A percentile compares a stretch with the other conserved stretches of the same genome.
These are phyloP conservation scores for Lycocorax pyrrhopterus DNA, from an alignment of 2,113 vertebrate species.

Conservation along the genomic window DNA sequence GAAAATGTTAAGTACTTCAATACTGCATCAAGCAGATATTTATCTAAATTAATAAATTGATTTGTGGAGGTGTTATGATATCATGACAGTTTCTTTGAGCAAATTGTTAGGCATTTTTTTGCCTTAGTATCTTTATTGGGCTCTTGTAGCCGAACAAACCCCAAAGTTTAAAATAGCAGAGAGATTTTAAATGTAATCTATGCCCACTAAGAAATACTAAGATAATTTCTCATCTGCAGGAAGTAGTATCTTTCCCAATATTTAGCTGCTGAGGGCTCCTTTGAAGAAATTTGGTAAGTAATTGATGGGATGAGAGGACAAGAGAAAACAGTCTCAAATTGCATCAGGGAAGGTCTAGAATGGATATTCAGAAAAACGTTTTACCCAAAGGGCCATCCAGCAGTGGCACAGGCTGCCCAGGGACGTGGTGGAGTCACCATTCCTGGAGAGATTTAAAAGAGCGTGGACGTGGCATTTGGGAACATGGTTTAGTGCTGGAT, in stretches of 20 bases:
- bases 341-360: not conserved
- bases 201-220: not conserved
- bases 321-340: not conserved
- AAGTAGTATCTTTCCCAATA: not conserved
- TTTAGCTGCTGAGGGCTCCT: not conserved
- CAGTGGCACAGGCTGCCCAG: not conserved
- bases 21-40: not conserved
- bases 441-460: not conserved
- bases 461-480: not conserved
- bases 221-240: not conserved
- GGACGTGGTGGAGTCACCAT: not conserved
- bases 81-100: not conserved
- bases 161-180: not conserved
- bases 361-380: not conserved
- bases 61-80: not conserved
- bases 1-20: not conserved
- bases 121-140: not conserved
- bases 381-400: not conserved
- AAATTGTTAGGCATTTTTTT: not conserved
- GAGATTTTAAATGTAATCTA: not conserved
- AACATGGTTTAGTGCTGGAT: not conserved
- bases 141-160: not conserved
- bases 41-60: not conserved
- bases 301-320: not conserved
- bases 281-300: not conserved